phyloP scores from a whole-genome alignment of 2,797 vertebrate genomes.

The Oceanodroma leucorhoa region DNA sequence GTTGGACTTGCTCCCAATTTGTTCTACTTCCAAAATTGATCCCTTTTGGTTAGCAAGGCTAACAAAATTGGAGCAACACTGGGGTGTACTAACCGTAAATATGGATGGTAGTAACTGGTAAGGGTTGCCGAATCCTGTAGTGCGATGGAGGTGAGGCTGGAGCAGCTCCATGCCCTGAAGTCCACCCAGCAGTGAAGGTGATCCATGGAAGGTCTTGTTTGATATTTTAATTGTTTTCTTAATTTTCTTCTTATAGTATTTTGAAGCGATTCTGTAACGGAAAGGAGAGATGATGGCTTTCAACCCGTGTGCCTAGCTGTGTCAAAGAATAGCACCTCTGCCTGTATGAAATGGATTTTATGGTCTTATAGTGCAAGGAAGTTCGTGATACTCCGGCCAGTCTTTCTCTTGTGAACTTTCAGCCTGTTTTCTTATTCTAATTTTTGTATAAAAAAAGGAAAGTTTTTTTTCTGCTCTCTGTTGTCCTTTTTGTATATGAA shows the following conservation, averaged over 20 bases:
- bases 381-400: background rate
- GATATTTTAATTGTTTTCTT: background rate
- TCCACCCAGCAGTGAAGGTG: background rate
- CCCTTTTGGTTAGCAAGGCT: background rate
- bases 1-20: background rate
- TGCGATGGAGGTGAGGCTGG: accelerated
- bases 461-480: background rate
- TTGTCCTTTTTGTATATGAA: background rate
- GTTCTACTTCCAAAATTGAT: background rate
- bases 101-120: background rate
- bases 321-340: background rate
- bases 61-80: background rate
- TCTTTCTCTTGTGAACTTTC: background rate
- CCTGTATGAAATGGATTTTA: background rate
- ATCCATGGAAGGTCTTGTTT: background rate
- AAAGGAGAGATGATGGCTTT: background rate
- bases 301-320: accelerated
- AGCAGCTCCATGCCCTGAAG: background rate
- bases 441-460: background rate
- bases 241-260: background rate
- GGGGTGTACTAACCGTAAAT: background rate
- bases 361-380: background rate
- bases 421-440: background rate
- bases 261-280: background rate
- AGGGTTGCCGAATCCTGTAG: background rate